Conservation (phyloP, 1,140 invertebrate species). For the Nephila pilipes region DNA sequence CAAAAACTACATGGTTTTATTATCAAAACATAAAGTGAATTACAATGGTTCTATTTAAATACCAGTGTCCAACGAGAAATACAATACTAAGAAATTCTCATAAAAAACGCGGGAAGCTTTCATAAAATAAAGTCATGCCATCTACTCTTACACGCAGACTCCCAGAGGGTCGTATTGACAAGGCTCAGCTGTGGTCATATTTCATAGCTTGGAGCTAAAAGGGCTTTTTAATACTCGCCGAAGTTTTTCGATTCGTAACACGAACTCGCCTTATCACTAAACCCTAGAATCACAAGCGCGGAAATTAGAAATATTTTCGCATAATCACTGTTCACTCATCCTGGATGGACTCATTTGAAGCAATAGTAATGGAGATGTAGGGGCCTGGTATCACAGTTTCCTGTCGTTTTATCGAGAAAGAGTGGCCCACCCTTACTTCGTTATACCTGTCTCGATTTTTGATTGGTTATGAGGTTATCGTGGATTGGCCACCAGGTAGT, state of each 20-base stretch:
- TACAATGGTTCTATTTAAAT: background rate
- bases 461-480: conserved; percentile 43
- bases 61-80: background rate
- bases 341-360: background rate
- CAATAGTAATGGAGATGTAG: background rate
- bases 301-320: conserved; percentile 64
- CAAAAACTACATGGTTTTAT: no score
- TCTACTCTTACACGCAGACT: conserved; percentile 7
- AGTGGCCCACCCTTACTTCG: conserved; percentile 56
- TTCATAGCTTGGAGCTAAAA: conserved; percentile 8
- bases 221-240: conserved; percentile 23
- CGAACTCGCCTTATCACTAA: conserved; percentile 40
- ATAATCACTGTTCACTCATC: conserved; percentile 3
- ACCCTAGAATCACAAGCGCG: conserved; percentile 25
- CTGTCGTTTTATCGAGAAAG: conserved; percentile 52
- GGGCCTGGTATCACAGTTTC: background rate
- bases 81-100: background rate
- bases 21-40: background rate
- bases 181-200: conserved; percentile 26
- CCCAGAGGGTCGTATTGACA: conserved; percentile 20
- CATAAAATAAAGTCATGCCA: background rate
- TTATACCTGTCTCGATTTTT: conserved; percentile 71
- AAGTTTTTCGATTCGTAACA: conserved; percentile 35
- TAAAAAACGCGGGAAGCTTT: background rate
- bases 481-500: conserved; percentile 68